Conservation (phyloP, 2,797 vertebrate genomes). For the Neosilurus mollespiculum region DNA sequence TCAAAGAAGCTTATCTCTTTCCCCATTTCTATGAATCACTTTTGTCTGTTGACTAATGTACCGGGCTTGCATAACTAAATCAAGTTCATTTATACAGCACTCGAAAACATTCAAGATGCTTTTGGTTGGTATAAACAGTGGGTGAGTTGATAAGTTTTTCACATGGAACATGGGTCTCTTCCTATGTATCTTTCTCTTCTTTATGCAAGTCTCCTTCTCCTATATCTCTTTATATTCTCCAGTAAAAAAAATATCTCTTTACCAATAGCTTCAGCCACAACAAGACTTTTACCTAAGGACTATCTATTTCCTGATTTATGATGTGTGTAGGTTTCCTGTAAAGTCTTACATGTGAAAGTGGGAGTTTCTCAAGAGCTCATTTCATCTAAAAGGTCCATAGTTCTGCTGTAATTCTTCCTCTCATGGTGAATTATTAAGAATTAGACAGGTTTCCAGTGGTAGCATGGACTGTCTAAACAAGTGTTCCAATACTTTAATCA, state of each 20-base stretch:
- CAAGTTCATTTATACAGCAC: neutral
- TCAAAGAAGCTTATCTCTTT: neutral
- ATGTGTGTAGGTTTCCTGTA: neutral
- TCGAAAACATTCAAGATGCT: neutral
- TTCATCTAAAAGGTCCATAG: neutral
- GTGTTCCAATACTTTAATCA: neutral
- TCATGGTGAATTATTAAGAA: neutral
- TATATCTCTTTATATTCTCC: neutral
- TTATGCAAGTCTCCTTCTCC: neutral
- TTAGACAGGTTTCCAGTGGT: neutral
- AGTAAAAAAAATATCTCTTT: neutral
- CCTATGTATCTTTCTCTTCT: slow-evolving; percentile 5
- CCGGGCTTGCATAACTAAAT: slow-evolving; percentile 1
- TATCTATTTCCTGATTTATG: neutral
- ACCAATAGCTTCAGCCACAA: neutral
- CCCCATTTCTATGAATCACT: neutral
- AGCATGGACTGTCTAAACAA: too few relatives aligned
- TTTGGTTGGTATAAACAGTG: neutral
- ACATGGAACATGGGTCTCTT: neutral
- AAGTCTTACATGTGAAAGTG: too few relatives aligned
- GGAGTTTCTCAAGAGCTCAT: neutral
- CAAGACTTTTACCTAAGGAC: neutral
- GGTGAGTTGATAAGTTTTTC: neutral
- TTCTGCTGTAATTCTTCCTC: neutral
- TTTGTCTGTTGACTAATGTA: neutral